Base-by-base conservation (phyloP, 2,888 invertebrate species). In the Oscheius sp. region DNA sequence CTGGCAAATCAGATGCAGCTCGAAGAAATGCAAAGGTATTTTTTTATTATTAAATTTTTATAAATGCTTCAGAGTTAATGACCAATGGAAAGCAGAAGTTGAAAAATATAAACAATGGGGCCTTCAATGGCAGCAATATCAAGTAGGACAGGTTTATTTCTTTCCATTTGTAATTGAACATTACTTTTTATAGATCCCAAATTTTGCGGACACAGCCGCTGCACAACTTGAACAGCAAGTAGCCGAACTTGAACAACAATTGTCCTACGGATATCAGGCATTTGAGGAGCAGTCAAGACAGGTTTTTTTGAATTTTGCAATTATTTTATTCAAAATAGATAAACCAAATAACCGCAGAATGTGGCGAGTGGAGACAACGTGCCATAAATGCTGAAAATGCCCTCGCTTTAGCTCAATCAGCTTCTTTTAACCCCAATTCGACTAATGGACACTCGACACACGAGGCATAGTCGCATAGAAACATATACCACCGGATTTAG, bases 261-360 rank as follows among this genome's bases (percentile, higher is more conserved):
- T 86, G 12, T 70, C 69, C 20, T 81, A 76, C 53, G 86, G 86
- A 17, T 86, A 81, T 73, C 73, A 84, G 46, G 82, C 83, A 12
- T 86, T 80, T 65, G 86, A 86, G 64, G 74, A 75, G 63, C 88
- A 87, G 53, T 84, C 86, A 37, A 80, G 86, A 64, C 78, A 73
- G 70, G 79, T 79, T 53, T 25, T 53, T 31, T 6, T 29, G 25
- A 10, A 8, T 29, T 63, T 52, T 50, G 1, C 10, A 3, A 5
- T 6, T 50, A 10, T 23, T 6, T 10, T 3, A 3, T n/a, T 50
- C 37, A n/a, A n/a, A n/a, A 37, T 37, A 64, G 48, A 52, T 52
- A 5, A 10, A 12, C 10, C 64, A 64, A 20, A 33, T 20, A 15
- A n/a, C 46, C 6, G 33, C 50, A 6, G 50, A 34, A 33, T 15